These are phyloP conservation scores for Jordanella pulchra DNA, from an alignment of 2,797 vertebrate genomes.

Conservation along the genomic window DNA sequence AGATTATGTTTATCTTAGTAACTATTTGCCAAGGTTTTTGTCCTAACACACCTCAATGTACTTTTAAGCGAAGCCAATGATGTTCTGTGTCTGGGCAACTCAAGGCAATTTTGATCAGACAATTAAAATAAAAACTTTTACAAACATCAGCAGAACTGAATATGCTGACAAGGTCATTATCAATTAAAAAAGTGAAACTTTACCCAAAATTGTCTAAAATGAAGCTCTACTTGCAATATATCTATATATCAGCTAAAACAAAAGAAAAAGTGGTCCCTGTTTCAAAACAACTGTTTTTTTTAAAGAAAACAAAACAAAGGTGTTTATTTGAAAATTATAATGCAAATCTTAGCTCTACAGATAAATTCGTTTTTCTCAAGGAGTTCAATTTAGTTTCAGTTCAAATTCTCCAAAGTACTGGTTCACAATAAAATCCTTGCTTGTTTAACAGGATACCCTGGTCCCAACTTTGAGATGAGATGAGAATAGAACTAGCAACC, in stretches of 20 bases:
- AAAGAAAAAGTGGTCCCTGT: not conserved
- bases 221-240: not conserved
- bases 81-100: not conserved
- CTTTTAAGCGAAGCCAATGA: not conserved
- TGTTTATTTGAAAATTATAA: not conserved
- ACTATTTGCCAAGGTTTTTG: not conserved
- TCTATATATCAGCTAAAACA: not conserved
- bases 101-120: not conserved
- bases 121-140: slow-evolving; percentile 9
- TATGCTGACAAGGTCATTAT: not conserved
- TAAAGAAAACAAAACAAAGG: not conserved
- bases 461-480: too few relatives aligned
- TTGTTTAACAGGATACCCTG: too few relatives aligned
- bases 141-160: slow-evolving; percentile 18
- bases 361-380: not conserved
- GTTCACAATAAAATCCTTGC: not conserved
- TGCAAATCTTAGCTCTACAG: not conserved
- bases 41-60: too few relatives aligned
- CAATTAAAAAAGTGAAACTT: not conserved
- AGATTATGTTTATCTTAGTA: slow-evolving; percentile 3
- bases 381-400: not conserved
- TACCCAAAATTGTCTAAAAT: not conserved
- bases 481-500: not conserved
- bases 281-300: not conserved
- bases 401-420: not conserved